phyloP scores from a whole-genome alignment of 2,888 invertebrate genomes.

The Strigamia crassipes region DNA sequence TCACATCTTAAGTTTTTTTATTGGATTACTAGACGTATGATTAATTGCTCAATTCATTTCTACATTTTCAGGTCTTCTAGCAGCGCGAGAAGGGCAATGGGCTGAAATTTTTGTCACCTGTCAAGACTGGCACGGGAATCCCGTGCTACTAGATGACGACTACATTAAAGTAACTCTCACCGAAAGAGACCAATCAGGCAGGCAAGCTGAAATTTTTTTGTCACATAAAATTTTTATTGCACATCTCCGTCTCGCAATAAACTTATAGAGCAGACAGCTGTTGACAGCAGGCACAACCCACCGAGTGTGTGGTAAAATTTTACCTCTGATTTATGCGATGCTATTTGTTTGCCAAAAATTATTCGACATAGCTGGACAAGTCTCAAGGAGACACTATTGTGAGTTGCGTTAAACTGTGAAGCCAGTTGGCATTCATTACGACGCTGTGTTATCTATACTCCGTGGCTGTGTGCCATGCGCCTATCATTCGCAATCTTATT shows the following conservation, averaged over 20 bases:
- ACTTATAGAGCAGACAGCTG: not conserved
- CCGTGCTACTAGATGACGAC: conserved; percentile 72
- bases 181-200: not conserved
- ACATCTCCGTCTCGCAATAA: not conserved
- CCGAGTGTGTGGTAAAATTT: not conserved
- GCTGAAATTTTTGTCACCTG: conserved; percentile 56
- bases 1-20: too few relatives aligned
- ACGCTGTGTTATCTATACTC: not conserved
- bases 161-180: conserved; percentile 58
- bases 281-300: conserved; percentile 10
- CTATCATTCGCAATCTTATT: not conserved
- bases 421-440: not conserved
- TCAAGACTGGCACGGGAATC: conserved; percentile 67
- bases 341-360: not conserved
- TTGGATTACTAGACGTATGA: too few relatives aligned
- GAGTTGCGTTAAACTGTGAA: not conserved
- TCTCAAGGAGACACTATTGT: conserved; percentile 3
- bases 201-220: conserved; percentile 14
- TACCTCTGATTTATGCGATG: not conserved
- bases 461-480: not conserved
- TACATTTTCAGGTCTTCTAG: conserved; percentile 37
- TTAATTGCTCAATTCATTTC: conserved; percentile 25
- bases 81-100: conserved; percentile 44
- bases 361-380: not conserved
- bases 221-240: conserved; percentile 1